Base-by-base conservation (phyloP, 92 coral and sea anemone genomes). In the Desmophyllum pertusum region DNA sequence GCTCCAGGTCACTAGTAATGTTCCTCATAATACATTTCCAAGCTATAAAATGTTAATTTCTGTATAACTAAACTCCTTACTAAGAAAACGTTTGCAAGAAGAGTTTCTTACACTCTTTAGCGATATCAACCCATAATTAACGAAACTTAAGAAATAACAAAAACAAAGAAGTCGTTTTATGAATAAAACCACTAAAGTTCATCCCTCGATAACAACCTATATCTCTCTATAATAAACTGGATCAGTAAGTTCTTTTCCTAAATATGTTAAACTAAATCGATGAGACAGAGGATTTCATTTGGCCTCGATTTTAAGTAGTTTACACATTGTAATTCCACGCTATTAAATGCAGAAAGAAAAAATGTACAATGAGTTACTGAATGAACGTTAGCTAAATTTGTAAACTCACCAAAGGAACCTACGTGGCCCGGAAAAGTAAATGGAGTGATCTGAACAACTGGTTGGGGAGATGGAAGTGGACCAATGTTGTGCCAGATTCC, bases 401-500 rank as follows among this genome's bases (percentile, higher is more conserved):
- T 29, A 6, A 59, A 59, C 65, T 59, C 10, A 59, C 65, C 65
- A 59, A 59, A 59, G 65, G 65, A 25, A 59, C 65, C 65, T 59
- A 25, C 35, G 65, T 25, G 65, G 35, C 6, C 27, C 15, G 65
- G 35, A 23, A 59, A 59, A 59, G 9, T 59, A 59, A 25, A 59
- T 59, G 65, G 65, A 59, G 30, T 59, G 8, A 59, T 59, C 65
- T 59, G 65, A 59, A 27, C 33, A 59, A 59, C 65, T 59, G 65
- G 65, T 23, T 59, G 65, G 17, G 65, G 65, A 59, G 65, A 59
- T 59, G 65, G 65, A 59, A 27, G 14, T 59, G 65, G 10, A 14
- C n/a, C n/a, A n/a, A n/a, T n/a, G n/a, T n/a, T n/a, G n/a, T n/a
- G n/a, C n/a, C 53, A 48, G 30, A 59, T 7, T 10, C 65, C 65